Percentiles rank a stretch among this genome's conserved stretches.
Evolutionary conservation across 2,888 invertebrate genomes (phyloP).

Genomic region (Lepidocyrtoides sp.): DNA sequence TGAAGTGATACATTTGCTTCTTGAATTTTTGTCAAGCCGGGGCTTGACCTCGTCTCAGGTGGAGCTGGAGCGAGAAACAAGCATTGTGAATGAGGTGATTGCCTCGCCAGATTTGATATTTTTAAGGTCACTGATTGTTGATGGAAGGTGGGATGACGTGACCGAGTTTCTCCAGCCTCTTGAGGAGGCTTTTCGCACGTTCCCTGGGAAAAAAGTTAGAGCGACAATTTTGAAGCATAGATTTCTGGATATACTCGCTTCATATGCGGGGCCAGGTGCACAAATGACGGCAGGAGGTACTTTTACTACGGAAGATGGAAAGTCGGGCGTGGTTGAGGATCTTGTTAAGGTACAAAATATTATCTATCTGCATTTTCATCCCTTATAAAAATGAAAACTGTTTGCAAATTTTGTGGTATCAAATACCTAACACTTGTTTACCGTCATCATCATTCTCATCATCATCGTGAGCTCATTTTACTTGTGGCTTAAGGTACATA

Average conservation of each 20-base stretch:
- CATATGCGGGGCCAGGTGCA: conserved; percentile 79
- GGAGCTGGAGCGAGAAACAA: conserved; percentile 97
- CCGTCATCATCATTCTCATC: no score
- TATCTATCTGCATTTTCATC: no score
- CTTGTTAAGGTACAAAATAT: conserved; percentile 85
- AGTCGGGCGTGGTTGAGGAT: conserved; percentile 83
- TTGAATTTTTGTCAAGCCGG: conserved; percentile 95
- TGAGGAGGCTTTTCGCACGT: conserved; percentile 87
- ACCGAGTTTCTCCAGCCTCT: conserved; percentile 98
- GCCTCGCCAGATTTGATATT: conserved; percentile 96
- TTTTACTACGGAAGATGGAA: conserved; percentile 78
- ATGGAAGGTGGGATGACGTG: conserved; percentile 99
- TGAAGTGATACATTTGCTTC: conserved; percentile 94
- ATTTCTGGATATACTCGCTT: conserved; percentile 83
- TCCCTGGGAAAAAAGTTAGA: conserved; percentile 85
- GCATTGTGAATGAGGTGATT: conserved; percentile 96
- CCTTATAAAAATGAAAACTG: background rate
- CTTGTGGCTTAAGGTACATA: no score
- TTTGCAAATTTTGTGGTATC: no score
- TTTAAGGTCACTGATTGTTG: conserved; percentile 96
- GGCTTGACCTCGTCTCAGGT: conserved; percentile 94
- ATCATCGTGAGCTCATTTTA: no score
- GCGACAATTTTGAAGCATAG: conserved; percentile 84
- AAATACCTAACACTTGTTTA: background rate
- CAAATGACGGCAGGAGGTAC: conserved; percentile 58